Base-by-base conservation (phyloP, 2,888 invertebrate species). In the Cephus sareptanus region DNA sequence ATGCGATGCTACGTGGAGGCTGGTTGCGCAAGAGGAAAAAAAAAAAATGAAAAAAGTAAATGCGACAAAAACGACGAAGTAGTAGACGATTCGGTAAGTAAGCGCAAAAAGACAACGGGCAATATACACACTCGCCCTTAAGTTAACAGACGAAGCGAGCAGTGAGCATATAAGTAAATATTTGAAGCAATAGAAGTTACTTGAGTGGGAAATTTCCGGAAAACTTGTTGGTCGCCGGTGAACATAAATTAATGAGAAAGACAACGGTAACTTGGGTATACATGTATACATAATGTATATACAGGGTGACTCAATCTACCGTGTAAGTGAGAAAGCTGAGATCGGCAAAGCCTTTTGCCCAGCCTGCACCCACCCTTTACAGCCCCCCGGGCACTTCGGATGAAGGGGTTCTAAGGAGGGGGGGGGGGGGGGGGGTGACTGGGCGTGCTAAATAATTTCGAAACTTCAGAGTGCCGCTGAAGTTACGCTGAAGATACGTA, bases 211-310 rank as follows among this genome's bases (percentile, higher is more conserved):
- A 56, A 56, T 56, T 9, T 15, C 56, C 56, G 6, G 56, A 56
- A 56, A 56, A 56, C 56, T 56, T 56, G 56, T 56, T 56, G 23
- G 56, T 56, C n/a, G 77, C 69, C 73, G 71, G 35, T 34, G 79
- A 33, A 70, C 69, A 79, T 77, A 76, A 79, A 82, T 83, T 84
- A 86, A 85, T 86, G 84, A 81, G 78, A 82, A 86, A 84, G 81
- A 83, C 81, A 80, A 77, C 35, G 76, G 76, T 80, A 79, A 82
- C 76, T 75, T 56, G 23, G 6, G 0, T 9, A 56, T 9, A 23
- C 2, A 9, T 15, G 2, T 40, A 35, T 35, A 37, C 56, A 56
- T 23, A 56, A 56, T 56, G 56, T 23, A 56, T 56, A 23, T 56
- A 56, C 23, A 56, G 23, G 56, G 23, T 56, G 56, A 56, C 56